A percentile compares a stretch with the other conserved stretches of the same genome.
Evolutionary conservation across 1,140 invertebrate species (phyloP).

Genomic region (Drosophila eugracilis): DNA sequence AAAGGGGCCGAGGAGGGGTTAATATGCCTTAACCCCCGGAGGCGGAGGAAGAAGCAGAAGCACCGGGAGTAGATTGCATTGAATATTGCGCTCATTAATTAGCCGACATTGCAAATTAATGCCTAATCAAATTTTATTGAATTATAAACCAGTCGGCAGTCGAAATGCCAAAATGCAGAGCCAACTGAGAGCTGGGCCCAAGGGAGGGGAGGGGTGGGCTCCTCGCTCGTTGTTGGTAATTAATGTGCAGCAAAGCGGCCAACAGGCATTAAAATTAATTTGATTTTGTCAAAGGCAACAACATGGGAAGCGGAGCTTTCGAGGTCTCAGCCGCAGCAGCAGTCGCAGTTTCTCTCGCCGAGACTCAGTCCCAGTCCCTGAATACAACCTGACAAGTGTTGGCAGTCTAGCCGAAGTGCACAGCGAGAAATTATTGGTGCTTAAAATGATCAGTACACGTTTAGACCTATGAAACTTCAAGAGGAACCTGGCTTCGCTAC

Average conservation of each 20-base stretch:
- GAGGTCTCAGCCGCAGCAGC: slow-evolving; percentile 11
- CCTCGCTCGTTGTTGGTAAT: slow-evolving; percentile 16
- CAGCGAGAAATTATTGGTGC: slow-evolving; percentile 9
- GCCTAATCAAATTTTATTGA: slow-evolving; percentile 83
- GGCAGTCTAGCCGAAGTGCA: slow-evolving; percentile 6
- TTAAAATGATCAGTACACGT: not conserved
- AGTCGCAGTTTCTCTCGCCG: not conserved
- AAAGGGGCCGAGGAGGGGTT: not conserved
- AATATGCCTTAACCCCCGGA: slow-evolving; percentile 19
- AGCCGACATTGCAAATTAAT: slow-evolving; percentile 78
- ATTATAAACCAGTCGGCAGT: slow-evolving; percentile 75
- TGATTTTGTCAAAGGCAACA: slow-evolving; percentile 51
- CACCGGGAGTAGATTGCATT: slow-evolving; percentile 16
- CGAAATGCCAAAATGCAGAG: slow-evolving; percentile 44
- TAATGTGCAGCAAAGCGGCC: slow-evolving; percentile 45
- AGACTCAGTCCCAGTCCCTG: slow-evolving; percentile 29
- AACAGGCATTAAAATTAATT: slow-evolving; percentile 53
- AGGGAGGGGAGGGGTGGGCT: not conserved
- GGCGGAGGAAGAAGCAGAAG: slow-evolving; percentile 2
- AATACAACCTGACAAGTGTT: slow-evolving; percentile 34
- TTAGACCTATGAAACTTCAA: no score
- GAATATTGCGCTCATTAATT: slow-evolving; percentile 74
- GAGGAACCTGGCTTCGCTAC: no score
- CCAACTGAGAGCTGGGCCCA: not conserved
- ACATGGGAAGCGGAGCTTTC: slow-evolving; percentile 32